A percentile compares a stretch with the other conserved stretches of the same genome.
Conservation (phyloP, 2,797 vertebrate genomes). For the Falco rusticolus region DNA sequence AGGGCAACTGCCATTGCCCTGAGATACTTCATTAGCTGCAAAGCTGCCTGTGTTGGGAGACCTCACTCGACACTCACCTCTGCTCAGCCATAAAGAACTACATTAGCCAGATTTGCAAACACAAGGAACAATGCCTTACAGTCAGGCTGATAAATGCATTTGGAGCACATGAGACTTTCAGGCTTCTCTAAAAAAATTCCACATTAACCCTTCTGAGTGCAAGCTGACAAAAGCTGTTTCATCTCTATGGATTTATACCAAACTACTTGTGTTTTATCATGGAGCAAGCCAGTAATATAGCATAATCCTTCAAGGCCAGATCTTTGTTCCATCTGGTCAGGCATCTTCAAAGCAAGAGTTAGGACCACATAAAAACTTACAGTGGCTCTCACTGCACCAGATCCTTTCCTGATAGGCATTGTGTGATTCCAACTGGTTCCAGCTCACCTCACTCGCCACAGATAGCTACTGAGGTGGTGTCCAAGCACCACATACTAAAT, state of each 20-base stretch:
- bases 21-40: not conserved
- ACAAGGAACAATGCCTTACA: constrained; percentile 43
- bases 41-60: constrained; percentile 2
- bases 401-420: not conserved
- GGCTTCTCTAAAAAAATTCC: not conserved
- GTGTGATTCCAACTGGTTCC: not conserved
- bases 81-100: constrained; percentile 33
- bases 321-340: not conserved
- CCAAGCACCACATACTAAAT: not conserved
- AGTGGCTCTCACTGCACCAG: not conserved
- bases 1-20: not conserved
- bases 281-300: not conserved
- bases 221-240: not conserved
- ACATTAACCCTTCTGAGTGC: constrained; percentile 12
- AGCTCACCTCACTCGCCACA: not conserved
- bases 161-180: constrained; percentile 34
- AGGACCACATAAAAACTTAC: not conserved
- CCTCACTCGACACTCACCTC: constrained; percentile 16
- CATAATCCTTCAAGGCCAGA: not conserved
- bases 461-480: not conserved
- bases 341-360: not conserved
- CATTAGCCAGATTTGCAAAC: constrained; percentile 28
- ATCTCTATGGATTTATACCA: not conserved
- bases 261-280: not conserved
- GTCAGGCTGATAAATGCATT: constrained; percentile 47